phyloP scores from a whole-genome alignment of 2,797 vertebrate species.

The Chiloscyllium punctatum region DNA sequence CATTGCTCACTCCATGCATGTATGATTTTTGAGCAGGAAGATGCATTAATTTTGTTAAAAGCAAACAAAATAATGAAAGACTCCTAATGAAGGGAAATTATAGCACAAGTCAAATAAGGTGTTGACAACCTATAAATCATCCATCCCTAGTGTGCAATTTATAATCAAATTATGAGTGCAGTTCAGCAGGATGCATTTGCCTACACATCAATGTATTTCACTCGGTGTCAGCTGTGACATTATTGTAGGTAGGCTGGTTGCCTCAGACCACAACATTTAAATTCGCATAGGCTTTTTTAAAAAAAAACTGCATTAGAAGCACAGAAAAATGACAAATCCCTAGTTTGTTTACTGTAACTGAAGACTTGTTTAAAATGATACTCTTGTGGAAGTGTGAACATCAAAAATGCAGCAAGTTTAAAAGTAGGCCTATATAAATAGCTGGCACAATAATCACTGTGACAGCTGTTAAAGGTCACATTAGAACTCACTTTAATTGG shows the following conservation, averaged over 20 bases:
- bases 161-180: slow-evolving; percentile 39
- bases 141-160: slow-evolving; percentile 37
- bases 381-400: not conserved
- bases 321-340: not conserved
- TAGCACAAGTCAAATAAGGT: slow-evolving; percentile 38
- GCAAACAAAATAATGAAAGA: slow-evolving; percentile 39
- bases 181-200: slow-evolving; percentile 36
- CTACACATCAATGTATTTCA: slow-evolving; percentile 37
- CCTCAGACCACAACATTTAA: slow-evolving; percentile 30
- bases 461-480: slow-evolving; percentile 36
- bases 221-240: slow-evolving; percentile 35
- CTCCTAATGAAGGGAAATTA: slow-evolving; percentile 39
- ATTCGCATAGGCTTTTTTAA: not conserved
- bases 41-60: slow-evolving; percentile 38
- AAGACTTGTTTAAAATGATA: not conserved
- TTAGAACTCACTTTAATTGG: slow-evolving; percentile 35
- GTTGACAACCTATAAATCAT: slow-evolving; percentile 39
- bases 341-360: slow-evolving; percentile 6
- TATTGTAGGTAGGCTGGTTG: slow-evolving; percentile 23
- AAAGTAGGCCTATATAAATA: not conserved
- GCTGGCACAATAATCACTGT: slow-evolving; percentile 4
- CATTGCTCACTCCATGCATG: slow-evolving; percentile 38
- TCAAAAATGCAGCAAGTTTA: not conserved
- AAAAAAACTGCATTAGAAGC: not conserved
- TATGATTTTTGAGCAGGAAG: slow-evolving; percentile 38